Percentiles rank a stretch among this genome's conserved stretches.
Evolutionary conservation across 2,888 invertebrate genomes (phyloP).

Genomic region (Caenorhabditis macrosperma): DNA sequence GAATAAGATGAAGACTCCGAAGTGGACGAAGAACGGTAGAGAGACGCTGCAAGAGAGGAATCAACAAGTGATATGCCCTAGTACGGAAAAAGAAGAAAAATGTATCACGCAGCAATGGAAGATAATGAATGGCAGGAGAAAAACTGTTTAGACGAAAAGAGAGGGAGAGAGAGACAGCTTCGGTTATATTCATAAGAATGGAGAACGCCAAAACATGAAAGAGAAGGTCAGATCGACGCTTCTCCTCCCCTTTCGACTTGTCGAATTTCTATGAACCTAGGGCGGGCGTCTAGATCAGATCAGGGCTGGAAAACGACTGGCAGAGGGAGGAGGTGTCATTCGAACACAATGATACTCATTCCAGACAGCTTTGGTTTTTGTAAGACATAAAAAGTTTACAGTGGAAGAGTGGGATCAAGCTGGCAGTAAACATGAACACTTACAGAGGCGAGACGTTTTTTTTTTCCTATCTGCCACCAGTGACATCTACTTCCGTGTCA

Average conservation of each 20-base stretch:
- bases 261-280: conserved; percentile 32
- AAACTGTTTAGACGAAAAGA: conserved; percentile 24
- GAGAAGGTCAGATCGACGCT: conserved; percentile 12
- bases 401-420: conserved; percentile 36
- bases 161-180: neutral
- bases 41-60: conserved; percentile 29
- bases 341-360: conserved; percentile 18
- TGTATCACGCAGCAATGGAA: neutral
- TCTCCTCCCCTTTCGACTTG: neutral
- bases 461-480: conserved; percentile 11
- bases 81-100: conserved; percentile 10
- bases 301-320: conserved; percentile 14
- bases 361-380: conserved; percentile 39
- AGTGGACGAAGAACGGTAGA: neutral
- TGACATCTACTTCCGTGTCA: conserved; percentile 34
- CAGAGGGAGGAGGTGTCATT: conserved; percentile 2
- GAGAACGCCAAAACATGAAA: conserved; percentile 9
- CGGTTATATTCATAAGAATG: conserved; percentile 18
- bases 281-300: conserved; percentile 27
- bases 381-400: conserved; percentile 50
- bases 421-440: conserved; percentile 40
- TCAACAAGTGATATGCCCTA: conserved; percentile 23
- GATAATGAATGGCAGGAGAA: conserved; percentile 25
- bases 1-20: neutral
- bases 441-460: conserved; percentile 14